phyloP scores from a whole-genome alignment of 2,797 vertebrate species.

The Pachyuromys duprasi region DNA sequence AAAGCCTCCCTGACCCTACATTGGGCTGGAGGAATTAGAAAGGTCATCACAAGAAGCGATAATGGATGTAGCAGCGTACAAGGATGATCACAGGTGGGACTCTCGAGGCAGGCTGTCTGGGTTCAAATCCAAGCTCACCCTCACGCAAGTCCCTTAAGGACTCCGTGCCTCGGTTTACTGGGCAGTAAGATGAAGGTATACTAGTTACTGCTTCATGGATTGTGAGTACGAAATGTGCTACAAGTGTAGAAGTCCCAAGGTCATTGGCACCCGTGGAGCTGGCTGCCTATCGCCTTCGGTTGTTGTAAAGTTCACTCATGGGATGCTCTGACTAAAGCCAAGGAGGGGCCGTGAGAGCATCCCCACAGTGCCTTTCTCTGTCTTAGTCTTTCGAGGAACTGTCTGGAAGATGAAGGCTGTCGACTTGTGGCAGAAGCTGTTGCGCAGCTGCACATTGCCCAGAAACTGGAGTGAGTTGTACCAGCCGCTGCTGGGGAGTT shows the following conservation, averaged over 20 bases:
- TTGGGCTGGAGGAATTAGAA: neutral
- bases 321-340: neutral
- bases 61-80: neutral
- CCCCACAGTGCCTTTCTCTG: neutral
- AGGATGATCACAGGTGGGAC: neutral
- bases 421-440: constrained; percentile 84
- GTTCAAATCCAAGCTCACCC: constrained; percentile 9
- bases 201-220: accelerated
- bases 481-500: accelerated
- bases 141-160: neutral
- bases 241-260: neutral
- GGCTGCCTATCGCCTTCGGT: neutral
- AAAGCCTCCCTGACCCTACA: neutral
- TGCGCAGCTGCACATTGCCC: constrained; percentile 82
- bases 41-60: neutral
- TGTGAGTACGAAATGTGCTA: neutral
- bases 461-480: constrained; percentile 89
- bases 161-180: neutral
- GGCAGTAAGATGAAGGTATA: neutral
- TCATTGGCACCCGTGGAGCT: accelerated
- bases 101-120: neutral
- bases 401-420: constrained; percentile 88
- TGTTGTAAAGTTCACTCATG: neutral
- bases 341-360: neutral
- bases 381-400: constrained; percentile 91